Evolutionary conservation across 1,140 invertebrate species (phyloP).

Genomic region (Caenorhabditis inopinata): DNA sequence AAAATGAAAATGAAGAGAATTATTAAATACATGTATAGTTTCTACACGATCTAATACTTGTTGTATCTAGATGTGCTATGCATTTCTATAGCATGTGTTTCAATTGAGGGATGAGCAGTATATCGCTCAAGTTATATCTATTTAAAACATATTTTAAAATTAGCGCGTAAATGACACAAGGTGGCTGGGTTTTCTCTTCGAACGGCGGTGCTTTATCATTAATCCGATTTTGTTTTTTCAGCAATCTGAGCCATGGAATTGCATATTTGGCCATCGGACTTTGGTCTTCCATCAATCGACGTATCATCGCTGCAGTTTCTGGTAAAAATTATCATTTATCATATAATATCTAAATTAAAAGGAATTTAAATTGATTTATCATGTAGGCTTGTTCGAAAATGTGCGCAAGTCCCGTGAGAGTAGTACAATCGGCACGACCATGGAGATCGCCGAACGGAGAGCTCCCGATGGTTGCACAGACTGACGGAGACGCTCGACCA

Average conservation of each 20-base stretch:
- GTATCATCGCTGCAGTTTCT: constrained; percentile 56
- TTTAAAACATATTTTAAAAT: no score
- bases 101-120: no score
- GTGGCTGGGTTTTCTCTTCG: no score
- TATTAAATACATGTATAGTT: no score
- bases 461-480: constrained; percentile 30
- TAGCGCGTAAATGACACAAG: neutral
- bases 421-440: constrained; percentile 17
- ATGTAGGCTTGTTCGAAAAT: constrained; percentile 39
- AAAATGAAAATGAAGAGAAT: no score
- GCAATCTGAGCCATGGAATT: constrained; percentile 45
- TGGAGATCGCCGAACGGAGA: constrained; percentile 43
- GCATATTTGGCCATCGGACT: constrained; percentile 60
- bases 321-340: constrained; percentile 51
- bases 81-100: no score
- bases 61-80: no score
- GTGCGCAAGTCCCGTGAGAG: constrained; percentile 41
- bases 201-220: neutral
- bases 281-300: constrained; percentile 59
- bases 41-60: no score
- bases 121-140: no score
- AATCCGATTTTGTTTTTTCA: neutral
- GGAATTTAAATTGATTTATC: no score
- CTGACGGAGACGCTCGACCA: constrained; percentile 28
- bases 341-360: no score